Percentiles rank a stretch among this genome's conserved stretches.
These are phyloP conservation scores for Oxycera nigricornis DNA, from an alignment of 2,888 invertebrate species.

Conservation along the genomic window DNA sequence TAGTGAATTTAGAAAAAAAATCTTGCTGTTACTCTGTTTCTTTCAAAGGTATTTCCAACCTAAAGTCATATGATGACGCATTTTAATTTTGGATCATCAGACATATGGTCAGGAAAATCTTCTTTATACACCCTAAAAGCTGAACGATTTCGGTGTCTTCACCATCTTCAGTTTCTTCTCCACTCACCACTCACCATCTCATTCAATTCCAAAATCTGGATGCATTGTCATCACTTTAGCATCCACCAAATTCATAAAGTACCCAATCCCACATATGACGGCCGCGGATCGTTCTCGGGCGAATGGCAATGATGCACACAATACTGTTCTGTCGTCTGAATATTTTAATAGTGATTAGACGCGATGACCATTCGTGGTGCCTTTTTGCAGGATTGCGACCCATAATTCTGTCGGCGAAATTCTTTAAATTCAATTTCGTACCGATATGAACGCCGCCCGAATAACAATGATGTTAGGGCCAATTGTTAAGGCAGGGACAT, in stretches of 20 bases:
- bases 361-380: constrained; percentile 22
- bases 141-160: too few species aligned
- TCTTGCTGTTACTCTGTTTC: too few species aligned
- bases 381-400: constrained; percentile 6
- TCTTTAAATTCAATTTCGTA: constrained; percentile 44
- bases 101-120: too few species aligned
- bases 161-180: too few species aligned
- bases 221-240: background rate
- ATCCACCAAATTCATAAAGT: background rate
- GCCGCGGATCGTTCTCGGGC: background rate
- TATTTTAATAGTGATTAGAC: constrained; percentile 40
- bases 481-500: constrained; percentile 32
- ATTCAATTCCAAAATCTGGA: background rate
- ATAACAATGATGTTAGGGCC: constrained; percentile 45
- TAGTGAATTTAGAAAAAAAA: too few species aligned
- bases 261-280: background rate
- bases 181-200: background rate
- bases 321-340: constrained; percentile 30
- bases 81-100: too few species aligned
- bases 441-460: constrained; percentile 41
- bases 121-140: too few species aligned
- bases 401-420: constrained; percentile 38
- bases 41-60: too few species aligned
- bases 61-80: too few species aligned
- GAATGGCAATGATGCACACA: constrained; percentile 16